Evolutionary conservation across 1,140 invertebrate genomes (phyloP).

Genomic region (Drosophila trapezifrons): DNA sequence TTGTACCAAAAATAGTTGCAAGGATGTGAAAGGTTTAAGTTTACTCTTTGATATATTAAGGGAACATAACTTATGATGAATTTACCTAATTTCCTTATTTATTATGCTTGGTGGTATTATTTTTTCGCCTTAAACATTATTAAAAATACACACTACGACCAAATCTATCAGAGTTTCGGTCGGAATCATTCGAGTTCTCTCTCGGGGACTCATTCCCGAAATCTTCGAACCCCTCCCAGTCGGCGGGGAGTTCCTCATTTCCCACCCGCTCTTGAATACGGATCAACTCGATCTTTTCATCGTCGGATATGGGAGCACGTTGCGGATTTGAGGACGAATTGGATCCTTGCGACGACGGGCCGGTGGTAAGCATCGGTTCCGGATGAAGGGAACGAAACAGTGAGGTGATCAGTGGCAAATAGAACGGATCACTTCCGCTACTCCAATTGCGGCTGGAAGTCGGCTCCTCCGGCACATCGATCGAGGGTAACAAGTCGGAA

Average conservation of each 20-base stretch:
- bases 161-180: background rate
- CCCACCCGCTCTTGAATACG: conserved; percentile 8
- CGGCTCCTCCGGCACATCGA: conserved; percentile 4
- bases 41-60: background rate
- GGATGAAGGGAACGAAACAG: conserved; percentile 2
- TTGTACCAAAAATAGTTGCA: background rate
- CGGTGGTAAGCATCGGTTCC: background rate
- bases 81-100: background rate
- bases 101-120: background rate
- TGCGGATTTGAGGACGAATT: background rate
- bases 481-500: conserved; percentile 37
- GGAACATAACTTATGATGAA: background rate
- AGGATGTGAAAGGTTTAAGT: background rate
- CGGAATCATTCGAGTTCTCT: conserved; percentile 8
- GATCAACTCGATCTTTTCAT: conserved; percentile 42
- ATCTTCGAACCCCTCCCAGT: background rate
- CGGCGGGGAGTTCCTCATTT: background rate
- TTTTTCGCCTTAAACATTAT: background rate
- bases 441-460: conserved; percentile 2
- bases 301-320: conserved; percentile 47
- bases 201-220: conserved; percentile 1
- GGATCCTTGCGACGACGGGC: background rate
- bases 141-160: conserved; percentile 9
- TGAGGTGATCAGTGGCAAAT: conserved; percentile 9
- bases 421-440: background rate